Conservation (phyloP, 1,140 invertebrate genomes). For the Limonius californicus region DNA sequence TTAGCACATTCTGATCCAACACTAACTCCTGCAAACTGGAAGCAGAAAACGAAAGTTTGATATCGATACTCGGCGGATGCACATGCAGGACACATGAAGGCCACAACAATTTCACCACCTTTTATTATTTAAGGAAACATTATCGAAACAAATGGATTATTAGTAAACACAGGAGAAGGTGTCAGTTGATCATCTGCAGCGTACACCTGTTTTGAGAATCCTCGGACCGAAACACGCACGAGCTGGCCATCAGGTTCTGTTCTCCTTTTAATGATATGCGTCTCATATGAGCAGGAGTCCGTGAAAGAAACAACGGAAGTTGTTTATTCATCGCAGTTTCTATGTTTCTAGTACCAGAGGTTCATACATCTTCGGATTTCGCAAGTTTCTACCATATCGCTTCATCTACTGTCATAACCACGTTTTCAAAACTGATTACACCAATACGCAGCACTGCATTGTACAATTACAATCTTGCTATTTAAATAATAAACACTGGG, state of each 20-base stretch:
- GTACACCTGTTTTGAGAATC: conserved; percentile 4
- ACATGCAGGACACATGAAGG: conserved; percentile 43
- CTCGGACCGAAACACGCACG: conserved; percentile 22
- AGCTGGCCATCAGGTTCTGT: conserved; percentile 23
- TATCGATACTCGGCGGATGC: conserved; percentile 35
- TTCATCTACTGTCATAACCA: background rate
- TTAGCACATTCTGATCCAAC: conserved; percentile 65
- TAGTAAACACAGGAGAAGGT: background rate
- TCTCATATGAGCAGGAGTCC: conserved; percentile 46
- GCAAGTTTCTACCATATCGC: conserved; percentile 1
- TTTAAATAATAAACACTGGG: background rate
- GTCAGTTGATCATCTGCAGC: background rate
- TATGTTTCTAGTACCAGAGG: conserved; percentile 24
- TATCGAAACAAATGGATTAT: background rate
- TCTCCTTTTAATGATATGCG: conserved; percentile 38
- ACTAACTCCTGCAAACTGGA: conserved; percentile 66
- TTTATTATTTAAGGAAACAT: conserved; percentile 1
- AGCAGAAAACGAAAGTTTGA: conserved; percentile 42
- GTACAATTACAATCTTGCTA: background rate
- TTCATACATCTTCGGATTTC: background rate
- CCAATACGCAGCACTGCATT: background rate
- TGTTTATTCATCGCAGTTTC: conserved; percentile 39
- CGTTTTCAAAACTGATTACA: background rate
- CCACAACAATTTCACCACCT: conserved; percentile 16
- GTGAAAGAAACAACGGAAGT: conserved; percentile 47